These are phyloP conservation scores for Heteractis magnifica DNA, from an alignment of 92 coral and sea anemone species.

Conservation along the genomic window DNA sequence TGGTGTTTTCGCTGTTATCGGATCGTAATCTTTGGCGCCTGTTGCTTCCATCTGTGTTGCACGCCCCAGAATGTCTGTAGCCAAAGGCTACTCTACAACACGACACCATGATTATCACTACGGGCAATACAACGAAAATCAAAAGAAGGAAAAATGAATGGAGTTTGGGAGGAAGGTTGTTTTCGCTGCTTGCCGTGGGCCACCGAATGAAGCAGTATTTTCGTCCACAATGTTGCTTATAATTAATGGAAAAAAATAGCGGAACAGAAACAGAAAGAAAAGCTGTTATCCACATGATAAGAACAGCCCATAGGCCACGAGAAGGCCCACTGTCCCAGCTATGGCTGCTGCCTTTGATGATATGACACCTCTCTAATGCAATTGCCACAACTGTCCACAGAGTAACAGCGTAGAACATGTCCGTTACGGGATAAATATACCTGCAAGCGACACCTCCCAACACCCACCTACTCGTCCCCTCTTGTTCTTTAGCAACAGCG, in stretches of 20 bases:
- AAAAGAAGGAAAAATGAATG: slow-evolving; percentile 29
- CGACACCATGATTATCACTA: slow-evolving; percentile 27
- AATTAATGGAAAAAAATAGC: slow-evolving; percentile 21
- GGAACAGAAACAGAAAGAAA: slow-evolving; percentile 20
- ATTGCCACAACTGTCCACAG: slow-evolving; percentile 37
- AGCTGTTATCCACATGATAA: slow-evolving; percentile 35
- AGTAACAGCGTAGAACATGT: slow-evolving; percentile 23
- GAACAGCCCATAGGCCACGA: slow-evolving; percentile 11
- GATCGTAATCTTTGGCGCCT: slow-evolving; percentile 24
- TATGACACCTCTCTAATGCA: slow-evolving; percentile 27
- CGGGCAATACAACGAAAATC: slow-evolving; percentile 13
- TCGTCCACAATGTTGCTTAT: slow-evolving; percentile 14
- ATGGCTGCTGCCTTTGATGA: slow-evolving; percentile 9
- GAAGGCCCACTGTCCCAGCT: slow-evolving; percentile 21
- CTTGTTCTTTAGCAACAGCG: slow-evolving; percentile 46
- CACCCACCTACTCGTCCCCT: slow-evolving; percentile 23
- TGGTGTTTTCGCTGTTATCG: slow-evolving; percentile 24
- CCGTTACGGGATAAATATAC: slow-evolving; percentile 32
- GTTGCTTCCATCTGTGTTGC: not conserved
- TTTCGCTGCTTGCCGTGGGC: slow-evolving; percentile 12
- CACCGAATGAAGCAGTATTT: slow-evolving; percentile 26
- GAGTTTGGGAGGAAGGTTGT: slow-evolving; percentile 34
- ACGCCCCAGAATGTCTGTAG: not conserved
- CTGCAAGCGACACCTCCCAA: slow-evolving; percentile 21
- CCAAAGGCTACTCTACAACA: slow-evolving; percentile 18